A percentile compares a stretch with the other conserved stretches of the same genome.
These are phyloP conservation scores for Gryllus longicercus DNA, from an alignment of 2,888 invertebrate species.

Conservation along the genomic window DNA sequence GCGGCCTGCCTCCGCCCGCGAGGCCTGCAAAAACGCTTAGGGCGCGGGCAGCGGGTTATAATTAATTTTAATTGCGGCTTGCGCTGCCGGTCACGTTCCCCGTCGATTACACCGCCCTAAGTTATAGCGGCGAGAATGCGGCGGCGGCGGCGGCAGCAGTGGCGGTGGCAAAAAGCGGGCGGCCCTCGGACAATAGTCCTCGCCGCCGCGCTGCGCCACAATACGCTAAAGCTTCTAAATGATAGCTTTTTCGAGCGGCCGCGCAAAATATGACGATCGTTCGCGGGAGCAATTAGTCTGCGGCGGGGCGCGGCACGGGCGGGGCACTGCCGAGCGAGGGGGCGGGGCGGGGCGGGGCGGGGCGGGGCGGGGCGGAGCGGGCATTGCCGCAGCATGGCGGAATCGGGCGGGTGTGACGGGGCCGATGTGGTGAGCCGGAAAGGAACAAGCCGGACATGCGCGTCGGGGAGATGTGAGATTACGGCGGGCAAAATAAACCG, in stretches of 20 bases:
- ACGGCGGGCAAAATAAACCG: too few species aligned
- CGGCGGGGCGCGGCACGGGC: neutral
- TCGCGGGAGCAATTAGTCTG: slow-evolving; percentile 10
- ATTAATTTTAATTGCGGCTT: slow-evolving; percentile 17
- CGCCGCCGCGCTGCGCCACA: neutral
- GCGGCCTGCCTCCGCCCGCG: too few species aligned
- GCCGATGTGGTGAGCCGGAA: neutral
- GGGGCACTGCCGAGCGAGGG: neutral
- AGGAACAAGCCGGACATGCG: too few species aligned
- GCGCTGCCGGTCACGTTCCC: neutral
- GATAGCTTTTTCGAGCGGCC: slow-evolving; percentile 5
- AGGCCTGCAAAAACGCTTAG: too few species aligned
- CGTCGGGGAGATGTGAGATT: too few species aligned
- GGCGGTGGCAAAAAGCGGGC: slow-evolving; percentile 3
- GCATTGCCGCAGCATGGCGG: too few species aligned
- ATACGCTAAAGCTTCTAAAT: neutral
- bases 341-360: neutral
- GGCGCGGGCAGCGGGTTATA: neutral
- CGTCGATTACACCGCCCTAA: neutral
- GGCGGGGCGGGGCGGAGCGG: neutral
- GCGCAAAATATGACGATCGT: slow-evolving; percentile 17
- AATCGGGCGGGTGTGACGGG: neutral
- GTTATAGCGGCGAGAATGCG: slow-evolving; percentile 17
- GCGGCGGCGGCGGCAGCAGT: neutral
- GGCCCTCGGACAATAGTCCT: slow-evolving; percentile 7